Evolutionary conservation across 2,888 invertebrate species (phyloP).

Genomic region (Melinaea marsaeus): DNA sequence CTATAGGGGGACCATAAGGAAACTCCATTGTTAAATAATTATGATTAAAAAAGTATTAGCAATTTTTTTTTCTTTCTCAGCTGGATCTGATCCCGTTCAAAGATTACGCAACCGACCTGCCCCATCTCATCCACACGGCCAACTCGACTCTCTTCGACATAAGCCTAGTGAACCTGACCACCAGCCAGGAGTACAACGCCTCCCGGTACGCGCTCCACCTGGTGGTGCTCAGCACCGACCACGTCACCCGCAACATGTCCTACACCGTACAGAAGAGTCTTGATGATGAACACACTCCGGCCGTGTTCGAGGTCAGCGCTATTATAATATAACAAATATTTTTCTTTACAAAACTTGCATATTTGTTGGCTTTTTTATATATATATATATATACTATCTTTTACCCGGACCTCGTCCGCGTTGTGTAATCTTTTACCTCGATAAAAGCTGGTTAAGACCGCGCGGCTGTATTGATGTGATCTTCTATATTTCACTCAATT

Average conservation of each 20-base stretch:
- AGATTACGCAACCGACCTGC: constrained; percentile 73
- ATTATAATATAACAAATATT: neutral
- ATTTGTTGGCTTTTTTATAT: too few species aligned
- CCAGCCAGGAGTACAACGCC: constrained; percentile 62
- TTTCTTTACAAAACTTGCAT: too few species aligned
- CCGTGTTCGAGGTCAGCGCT: constrained; percentile 80
- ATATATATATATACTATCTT: too few species aligned
- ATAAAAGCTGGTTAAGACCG: too few species aligned
- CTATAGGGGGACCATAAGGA: too few species aligned
- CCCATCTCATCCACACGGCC: constrained; percentile 81
- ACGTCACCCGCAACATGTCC: constrained; percentile 53
- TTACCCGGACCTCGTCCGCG: too few species aligned
- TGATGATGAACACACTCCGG: constrained; percentile 87
- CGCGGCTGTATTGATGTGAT: too few species aligned
- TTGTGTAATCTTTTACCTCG: too few species aligned
- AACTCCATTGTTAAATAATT: neutral
- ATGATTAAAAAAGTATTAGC: neutral
- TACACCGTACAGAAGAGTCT: constrained; percentile 74
- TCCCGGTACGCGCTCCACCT: constrained; percentile 81
- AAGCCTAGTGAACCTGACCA: constrained; percentile 73
- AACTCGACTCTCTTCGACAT: constrained; percentile 82
- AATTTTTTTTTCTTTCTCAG: constrained; percentile 48
- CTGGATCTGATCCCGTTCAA: constrained; percentile 66
- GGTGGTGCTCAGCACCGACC: constrained; percentile 70
- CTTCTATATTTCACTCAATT: too few species aligned